Evolutionary conservation across 2,113 vertebrate genomes (phyloP).

Genomic region (Eurypyga helias): DNA sequence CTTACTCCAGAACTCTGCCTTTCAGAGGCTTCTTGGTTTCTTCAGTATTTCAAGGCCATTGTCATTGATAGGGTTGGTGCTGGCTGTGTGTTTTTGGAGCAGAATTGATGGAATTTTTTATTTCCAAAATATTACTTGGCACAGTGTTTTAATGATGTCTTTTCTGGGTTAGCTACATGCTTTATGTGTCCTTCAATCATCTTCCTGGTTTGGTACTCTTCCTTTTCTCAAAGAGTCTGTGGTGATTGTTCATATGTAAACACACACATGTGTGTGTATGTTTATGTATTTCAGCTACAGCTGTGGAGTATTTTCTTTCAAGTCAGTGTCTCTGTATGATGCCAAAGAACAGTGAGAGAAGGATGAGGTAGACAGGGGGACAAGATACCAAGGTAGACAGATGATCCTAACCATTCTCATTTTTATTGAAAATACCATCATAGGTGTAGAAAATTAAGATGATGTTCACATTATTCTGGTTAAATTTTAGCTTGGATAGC

Average conservation of each 20-base stretch:
- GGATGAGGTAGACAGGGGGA: not conserved
- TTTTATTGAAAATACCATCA: not conserved
- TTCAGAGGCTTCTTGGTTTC: not conserved
- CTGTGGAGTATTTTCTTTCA: not conserved
- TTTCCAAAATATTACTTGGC: not conserved
- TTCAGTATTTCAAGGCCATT: not conserved
- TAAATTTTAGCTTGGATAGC: not conserved
- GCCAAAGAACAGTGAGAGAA: not conserved
- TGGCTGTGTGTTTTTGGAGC: not conserved
- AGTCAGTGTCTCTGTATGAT: not conserved
- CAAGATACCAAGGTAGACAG: not conserved
- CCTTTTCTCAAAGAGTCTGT: not conserved
- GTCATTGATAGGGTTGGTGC: not conserved
- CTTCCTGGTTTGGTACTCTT: not conserved
- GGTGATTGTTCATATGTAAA: not conserved
- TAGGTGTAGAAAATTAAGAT: not conserved
- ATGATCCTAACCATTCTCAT: not conserved
- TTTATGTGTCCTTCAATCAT: not conserved
- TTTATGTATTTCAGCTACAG: not conserved
- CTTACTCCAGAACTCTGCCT: not conserved
- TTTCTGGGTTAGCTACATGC: not conserved
- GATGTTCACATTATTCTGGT: not conserved
- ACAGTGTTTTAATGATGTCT: not conserved
- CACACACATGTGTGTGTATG: rapidly evolving
- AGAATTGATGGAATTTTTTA: not conserved